These are phyloP conservation scores for Riparia riparia DNA, from an alignment of 2,113 vertebrate genomes.

Conservation along the genomic window DNA sequence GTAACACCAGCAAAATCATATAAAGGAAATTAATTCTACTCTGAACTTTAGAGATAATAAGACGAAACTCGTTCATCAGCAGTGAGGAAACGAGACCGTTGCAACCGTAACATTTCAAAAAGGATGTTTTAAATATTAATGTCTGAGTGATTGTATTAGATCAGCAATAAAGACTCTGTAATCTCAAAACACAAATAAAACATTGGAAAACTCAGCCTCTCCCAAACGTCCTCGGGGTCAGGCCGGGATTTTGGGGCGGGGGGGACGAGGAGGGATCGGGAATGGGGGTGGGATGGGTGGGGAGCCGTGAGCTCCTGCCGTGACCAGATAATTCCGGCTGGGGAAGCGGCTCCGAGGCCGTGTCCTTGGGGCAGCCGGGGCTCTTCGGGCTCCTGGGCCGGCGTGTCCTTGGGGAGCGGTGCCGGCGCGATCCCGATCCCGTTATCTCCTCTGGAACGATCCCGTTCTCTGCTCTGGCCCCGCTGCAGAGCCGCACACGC, in stretches of 20 bases:
- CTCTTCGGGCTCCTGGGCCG: neutral
- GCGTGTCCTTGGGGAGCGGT: neutral
- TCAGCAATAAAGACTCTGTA: conserved; percentile 99
- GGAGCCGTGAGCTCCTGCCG: neutral
- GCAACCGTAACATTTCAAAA: conserved; percentile 75
- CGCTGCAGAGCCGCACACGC: neutral
- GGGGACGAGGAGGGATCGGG: rapidly evolving
- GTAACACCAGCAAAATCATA: conserved; percentile 88
- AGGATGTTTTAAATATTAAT: conserved; percentile 89
- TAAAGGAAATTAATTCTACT: conserved; percentile 62
- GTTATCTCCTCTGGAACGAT: neutral
- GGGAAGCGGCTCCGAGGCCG: neutral
- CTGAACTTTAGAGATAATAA: conserved; percentile 44
- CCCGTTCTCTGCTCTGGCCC: neutral
- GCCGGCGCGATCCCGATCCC: neutral
- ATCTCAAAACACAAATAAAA: conserved; percentile 86
- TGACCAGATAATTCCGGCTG: rapidly evolving
- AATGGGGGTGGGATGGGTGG: too few species aligned
- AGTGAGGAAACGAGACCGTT: conserved; percentile 75
- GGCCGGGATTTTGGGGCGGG: rapidly evolving
- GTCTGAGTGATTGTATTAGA: conserved; percentile 94
- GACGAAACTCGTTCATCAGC: conserved; percentile 70
- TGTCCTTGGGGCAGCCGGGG: neutral
- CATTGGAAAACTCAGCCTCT: conserved; percentile 72
- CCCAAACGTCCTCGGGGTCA: neutral